Evolutionary conservation across 2,888 invertebrate genomes (phyloP).

Genomic region (Cosmia pyralina): DNA sequence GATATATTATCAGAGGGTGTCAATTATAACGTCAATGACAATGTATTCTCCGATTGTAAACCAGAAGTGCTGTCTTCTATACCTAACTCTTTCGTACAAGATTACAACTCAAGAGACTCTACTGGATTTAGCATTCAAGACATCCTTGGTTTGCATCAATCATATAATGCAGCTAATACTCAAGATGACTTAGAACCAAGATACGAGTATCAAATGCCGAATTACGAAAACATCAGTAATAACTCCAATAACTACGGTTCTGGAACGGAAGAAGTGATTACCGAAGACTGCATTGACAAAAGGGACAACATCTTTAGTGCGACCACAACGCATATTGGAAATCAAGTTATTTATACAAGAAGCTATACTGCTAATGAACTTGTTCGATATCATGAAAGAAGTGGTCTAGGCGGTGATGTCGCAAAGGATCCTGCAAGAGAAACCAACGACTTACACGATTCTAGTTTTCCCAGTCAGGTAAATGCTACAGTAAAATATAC

Average conservation of each 20-base stretch:
- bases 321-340: constrained; percentile 70
- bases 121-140: constrained; percentile 88
- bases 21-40: constrained; percentile 74
- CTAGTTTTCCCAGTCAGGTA: constrained; percentile 85
- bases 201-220: constrained; percentile 83
- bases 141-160: constrained; percentile 85
- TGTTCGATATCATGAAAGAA: constrained; percentile 79
- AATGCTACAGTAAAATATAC: constrained; percentile 67
- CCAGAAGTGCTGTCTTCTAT: constrained; percentile 78
- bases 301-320: constrained; percentile 71
- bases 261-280: constrained; percentile 77
- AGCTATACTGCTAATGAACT: constrained; percentile 79
- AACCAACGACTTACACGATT: constrained; percentile 77
- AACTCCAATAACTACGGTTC: constrained; percentile 82
- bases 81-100: constrained; percentile 81
- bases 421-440: constrained; percentile 79
- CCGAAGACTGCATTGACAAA: constrained; percentile 77
- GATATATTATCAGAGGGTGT: constrained; percentile 83
- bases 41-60: constrained; percentile 78
- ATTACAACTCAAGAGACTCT: constrained; percentile 88
- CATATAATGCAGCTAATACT: constrained; percentile 73
- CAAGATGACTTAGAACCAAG: constrained; percentile 79
- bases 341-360: constrained; percentile 78
- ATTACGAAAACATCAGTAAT: constrained; percentile 84
- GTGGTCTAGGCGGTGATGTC: constrained; percentile 73